phyloP scores from a whole-genome alignment of 2,113 vertebrate species.

The Fulica atra region DNA sequence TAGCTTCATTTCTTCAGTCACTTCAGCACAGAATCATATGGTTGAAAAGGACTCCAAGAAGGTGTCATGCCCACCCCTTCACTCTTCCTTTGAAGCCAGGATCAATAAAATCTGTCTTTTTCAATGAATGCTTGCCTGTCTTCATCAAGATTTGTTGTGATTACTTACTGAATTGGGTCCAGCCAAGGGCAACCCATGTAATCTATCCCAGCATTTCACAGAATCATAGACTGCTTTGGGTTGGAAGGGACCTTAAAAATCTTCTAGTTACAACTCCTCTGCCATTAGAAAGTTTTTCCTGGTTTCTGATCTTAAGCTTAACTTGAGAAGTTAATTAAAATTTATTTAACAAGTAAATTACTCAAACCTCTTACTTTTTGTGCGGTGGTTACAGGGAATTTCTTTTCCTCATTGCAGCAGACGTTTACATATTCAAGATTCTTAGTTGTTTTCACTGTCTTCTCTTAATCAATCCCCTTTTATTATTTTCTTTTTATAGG shows the following conservation, averaged over 20 bases:
- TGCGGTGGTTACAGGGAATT: background rate
- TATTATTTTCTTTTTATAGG: background rate
- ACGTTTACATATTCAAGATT: background rate
- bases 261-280: background rate
- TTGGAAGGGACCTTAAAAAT: too few relatives aligned
- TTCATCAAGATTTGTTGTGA: background rate
- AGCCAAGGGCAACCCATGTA: background rate
- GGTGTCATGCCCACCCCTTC: fast-evolving
- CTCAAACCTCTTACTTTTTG: background rate
- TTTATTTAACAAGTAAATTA: background rate
- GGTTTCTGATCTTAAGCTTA: background rate
- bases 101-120: background rate
- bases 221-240: too few relatives aligned
- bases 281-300: background rate
- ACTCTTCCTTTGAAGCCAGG: background rate
- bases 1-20: fast-evolving
- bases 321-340: too few relatives aligned
- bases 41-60: background rate
- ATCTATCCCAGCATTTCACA: background rate
- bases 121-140: background rate
- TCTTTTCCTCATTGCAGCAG: background rate
- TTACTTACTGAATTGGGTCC: background rate
- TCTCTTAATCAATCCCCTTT: background rate
- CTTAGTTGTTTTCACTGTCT: background rate
- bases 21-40: background rate